Base-by-base conservation (phyloP, 2,113 vertebrate species). In the Beaufortia kweichowensis region DNA sequence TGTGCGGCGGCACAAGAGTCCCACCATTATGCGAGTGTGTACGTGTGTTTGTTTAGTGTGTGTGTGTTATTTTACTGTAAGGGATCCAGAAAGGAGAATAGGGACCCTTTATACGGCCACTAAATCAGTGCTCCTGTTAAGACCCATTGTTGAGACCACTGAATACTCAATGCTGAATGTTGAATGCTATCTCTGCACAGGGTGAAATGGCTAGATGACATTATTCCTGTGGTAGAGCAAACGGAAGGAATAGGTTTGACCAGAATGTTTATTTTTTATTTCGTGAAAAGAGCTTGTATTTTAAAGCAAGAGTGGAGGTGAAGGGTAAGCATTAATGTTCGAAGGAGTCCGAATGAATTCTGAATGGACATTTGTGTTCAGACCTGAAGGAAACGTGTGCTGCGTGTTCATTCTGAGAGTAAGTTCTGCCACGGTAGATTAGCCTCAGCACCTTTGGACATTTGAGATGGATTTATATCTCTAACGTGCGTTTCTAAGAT, bases 171-270 rank as follows among this genome's bases (percentile, higher is more conserved):
- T 67, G 60, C 59, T 89, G 29, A 91, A 71, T 60, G 73, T 48
- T 57, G 61, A 76, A 90, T 87, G 86, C 86, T 88, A 90, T 91
- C 88, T 88, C 84, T 78, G 66, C 86, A 86, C 82, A 80, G 86
- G 85, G 85, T 85, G 87, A 89, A 91, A 87, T 89, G 84, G 86
- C 89, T 89, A 89, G 89, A 91, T 91, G 89, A 88, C 88, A 87
- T 90, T 91, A 88, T 90, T 92, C 87, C 85, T 85, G 61, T 21
- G 15, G 59, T 55, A 59, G 72, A 79, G 75, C 46, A 70, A 76
- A 39, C 7, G 19, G 88, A 89, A 87, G 82, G 81, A 82, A 82
- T 81, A 26, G 62, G 86, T 85, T 82, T 84, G 86, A 88, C 86
- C 86, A 86, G 86, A 83, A 88, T 89, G 83, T 87, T 81, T 59